Evolutionary conservation across 1,140 invertebrate genomes (phyloP).

Genomic region (Aphelenchoides avenae): DNA sequence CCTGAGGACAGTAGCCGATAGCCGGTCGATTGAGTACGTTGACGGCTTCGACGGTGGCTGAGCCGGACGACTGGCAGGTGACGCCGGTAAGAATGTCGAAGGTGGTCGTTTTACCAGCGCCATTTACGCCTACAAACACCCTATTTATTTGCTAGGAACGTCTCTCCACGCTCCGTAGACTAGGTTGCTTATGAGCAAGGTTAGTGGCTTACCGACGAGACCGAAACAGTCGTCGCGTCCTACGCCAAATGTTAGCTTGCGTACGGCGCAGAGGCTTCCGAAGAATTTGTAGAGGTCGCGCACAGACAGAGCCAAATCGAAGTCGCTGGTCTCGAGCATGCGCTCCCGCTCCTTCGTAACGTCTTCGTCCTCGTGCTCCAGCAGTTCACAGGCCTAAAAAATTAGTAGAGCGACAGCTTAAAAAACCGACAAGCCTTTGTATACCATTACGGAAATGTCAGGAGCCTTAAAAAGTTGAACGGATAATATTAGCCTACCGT

Average conservation of each 20-base stretch:
- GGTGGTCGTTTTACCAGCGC: conserved; percentile 48
- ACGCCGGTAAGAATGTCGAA: conserved; percentile 46
- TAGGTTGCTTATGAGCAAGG: no score
- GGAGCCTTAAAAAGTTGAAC: no score
- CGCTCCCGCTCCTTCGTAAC: conserved; percentile 30
- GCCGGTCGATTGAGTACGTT: conserved; percentile 29
- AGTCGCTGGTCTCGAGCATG: conserved; percentile 7
- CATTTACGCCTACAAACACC: conserved; percentile 40
- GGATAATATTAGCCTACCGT: no score
- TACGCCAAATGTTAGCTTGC: conserved; percentile 44
- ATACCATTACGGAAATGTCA: no score
- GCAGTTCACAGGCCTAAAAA: no score
- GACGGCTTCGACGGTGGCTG: conserved; percentile 29
- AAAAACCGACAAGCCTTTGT: no score
- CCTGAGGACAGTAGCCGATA: conserved; percentile 49
- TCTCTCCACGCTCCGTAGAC: no score
- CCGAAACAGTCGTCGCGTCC: conserved; percentile 43
- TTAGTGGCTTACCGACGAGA: conserved; percentile 47
- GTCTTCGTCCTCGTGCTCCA: conserved; percentile 42
- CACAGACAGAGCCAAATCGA: conserved; percentile 29
- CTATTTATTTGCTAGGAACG: no score
- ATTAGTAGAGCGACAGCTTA: no score
- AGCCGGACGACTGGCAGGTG: conserved; percentile 20
- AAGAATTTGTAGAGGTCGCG: conserved; percentile 40
- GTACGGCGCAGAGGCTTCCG: conserved; percentile 36